Conservation (phyloP, 2,113 vertebrate genomes). For the Amazona guildingii region DNA sequence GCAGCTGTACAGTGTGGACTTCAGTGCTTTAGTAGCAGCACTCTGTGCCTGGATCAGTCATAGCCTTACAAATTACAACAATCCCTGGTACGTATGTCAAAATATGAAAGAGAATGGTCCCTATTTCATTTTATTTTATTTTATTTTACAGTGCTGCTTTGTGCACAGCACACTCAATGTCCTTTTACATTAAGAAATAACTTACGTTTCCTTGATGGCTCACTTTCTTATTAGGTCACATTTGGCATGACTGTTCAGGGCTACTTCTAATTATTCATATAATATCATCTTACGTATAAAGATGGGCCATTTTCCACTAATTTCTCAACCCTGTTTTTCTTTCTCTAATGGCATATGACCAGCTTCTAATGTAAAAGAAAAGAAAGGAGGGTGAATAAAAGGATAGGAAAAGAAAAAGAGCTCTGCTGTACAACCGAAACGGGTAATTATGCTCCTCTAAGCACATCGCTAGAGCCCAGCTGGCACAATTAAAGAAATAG, state of each 20-base stretch:
- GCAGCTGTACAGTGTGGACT: slow-evolving; percentile 42
- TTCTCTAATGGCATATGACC: slow-evolving; percentile 65
- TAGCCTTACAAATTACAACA: slow-evolving; percentile 62
- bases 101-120: slow-evolving; percentile 7
- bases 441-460: slow-evolving; percentile 74
- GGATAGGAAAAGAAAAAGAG: slow-evolving; percentile 41
- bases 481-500: slow-evolving; percentile 84
- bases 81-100: background rate
- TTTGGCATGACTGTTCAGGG: slow-evolving; percentile 36
- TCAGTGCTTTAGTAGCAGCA: slow-evolving; percentile 19
- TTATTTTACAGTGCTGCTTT: slow-evolving; percentile 35
- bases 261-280: slow-evolving; percentile 64
- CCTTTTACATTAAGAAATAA: slow-evolving; percentile 70
- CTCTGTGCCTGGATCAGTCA: slow-evolving; percentile 54
- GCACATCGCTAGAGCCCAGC: slow-evolving; percentile 72
- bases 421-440: slow-evolving; percentile 55
- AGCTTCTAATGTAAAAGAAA: slow-evolving; percentile 52
- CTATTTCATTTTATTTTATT: background rate
- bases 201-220: slow-evolving; percentile 69
- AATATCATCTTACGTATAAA: slow-evolving; percentile 51
- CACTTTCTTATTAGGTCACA: slow-evolving; percentile 68
- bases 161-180: slow-evolving; percentile 34
- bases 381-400: slow-evolving; percentile 37
- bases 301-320: slow-evolving; percentile 52
- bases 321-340: slow-evolving; percentile 61